phyloP scores from a whole-genome alignment of 2,797 vertebrate genomes.

The Sarcophilus harrisii region DNA sequence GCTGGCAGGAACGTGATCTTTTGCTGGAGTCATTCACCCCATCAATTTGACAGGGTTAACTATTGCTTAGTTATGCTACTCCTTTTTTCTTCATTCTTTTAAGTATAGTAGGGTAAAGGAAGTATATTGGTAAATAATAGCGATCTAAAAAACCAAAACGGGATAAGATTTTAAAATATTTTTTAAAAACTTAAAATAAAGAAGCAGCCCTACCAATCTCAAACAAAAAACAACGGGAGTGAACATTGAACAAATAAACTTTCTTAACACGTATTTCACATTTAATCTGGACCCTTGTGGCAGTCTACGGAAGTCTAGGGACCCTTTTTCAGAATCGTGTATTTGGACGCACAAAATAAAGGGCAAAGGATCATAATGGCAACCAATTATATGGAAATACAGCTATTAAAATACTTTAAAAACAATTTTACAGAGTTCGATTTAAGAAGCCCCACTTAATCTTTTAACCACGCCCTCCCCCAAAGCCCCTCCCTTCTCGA shows the following conservation, averaged over 20 bases:
- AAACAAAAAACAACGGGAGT: neutral
- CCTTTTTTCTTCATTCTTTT: neutral
- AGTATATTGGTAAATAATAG: neutral
- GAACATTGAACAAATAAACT: neutral
- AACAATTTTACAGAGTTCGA: neutral
- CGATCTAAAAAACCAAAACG: neutral
- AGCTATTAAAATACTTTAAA: neutral
- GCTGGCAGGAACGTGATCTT: no score
- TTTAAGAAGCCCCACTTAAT: neutral
- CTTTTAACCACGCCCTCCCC: neutral
- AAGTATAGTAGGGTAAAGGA: neutral
- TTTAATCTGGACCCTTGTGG: neutral
- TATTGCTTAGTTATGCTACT: neutral
- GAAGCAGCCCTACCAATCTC: neutral
- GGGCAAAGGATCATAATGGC: neutral
- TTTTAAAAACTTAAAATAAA: neutral
- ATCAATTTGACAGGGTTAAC: neutral
- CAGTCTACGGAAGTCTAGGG: neutral
- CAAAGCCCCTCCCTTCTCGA: neutral
- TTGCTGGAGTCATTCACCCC: no score
- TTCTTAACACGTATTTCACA: neutral
- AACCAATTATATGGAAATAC: neutral
- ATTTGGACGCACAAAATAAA: neutral
- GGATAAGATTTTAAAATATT: neutral
- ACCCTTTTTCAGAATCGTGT: neutral